Conservation (phyloP, 2,888 invertebrate species). For the Scaptodrosophila latifasciaeformis region DNA sequence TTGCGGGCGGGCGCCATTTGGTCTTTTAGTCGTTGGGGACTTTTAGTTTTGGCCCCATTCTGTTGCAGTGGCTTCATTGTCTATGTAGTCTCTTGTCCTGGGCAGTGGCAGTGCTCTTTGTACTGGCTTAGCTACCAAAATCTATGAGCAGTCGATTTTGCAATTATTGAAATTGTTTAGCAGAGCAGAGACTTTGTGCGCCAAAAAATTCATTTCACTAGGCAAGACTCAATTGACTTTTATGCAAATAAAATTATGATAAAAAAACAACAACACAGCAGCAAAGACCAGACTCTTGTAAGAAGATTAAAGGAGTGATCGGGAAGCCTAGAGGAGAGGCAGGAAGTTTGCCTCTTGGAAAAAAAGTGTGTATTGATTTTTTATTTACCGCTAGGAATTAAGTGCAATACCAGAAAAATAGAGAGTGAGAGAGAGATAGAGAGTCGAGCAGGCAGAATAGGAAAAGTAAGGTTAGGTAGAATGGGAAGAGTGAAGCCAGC, state of each 20-base stretch:
- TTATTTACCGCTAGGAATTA: constrained; percentile 59
- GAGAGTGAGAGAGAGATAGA: neutral
- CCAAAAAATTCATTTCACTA: constrained; percentile 13
- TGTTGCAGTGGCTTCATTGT: neutral
- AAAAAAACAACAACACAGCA: no score
- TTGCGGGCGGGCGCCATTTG: constrained; percentile 54
- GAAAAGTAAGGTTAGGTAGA: neutral
- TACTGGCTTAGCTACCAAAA: constrained; percentile 6
- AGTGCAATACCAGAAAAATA: constrained; percentile 25
- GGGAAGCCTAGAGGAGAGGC: no score
- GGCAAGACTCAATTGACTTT: constrained; percentile 58
- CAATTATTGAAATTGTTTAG: constrained; percentile 48
- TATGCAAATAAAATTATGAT: constrained; percentile 62
- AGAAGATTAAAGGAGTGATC: no score
- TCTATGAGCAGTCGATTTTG: constrained; percentile 32
- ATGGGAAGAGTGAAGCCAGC: constrained; percentile 14
- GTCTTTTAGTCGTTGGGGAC: constrained; percentile 37
- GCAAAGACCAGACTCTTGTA: no score
- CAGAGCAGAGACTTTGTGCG: neutral
- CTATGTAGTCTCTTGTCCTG: neutral
- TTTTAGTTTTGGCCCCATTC: neutral
- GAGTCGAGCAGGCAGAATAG: neutral
- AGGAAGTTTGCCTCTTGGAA: no score
- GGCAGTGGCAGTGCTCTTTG: neutral
- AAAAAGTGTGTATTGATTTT: constrained; percentile 47